Evolutionary conservation across 2,888 invertebrate genomes (phyloP).

Genomic region (Baccha elongata): DNA sequence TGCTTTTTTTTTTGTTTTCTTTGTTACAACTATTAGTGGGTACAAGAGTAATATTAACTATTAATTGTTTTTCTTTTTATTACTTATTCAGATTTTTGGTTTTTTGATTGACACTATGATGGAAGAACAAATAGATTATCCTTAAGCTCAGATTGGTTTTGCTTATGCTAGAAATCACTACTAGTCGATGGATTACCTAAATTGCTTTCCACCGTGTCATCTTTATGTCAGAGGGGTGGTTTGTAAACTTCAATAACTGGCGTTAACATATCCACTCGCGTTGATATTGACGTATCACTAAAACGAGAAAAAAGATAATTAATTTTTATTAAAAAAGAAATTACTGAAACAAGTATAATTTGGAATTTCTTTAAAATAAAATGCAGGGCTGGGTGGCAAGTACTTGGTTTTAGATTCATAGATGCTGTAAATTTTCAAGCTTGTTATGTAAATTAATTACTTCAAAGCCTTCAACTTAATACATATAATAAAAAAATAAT

Average conservation of each 20-base stretch:
- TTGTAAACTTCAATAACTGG: slow-evolving; percentile 83
- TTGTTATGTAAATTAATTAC: no score
- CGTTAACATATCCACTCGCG: slow-evolving; percentile 86
- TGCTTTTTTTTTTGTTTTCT: slow-evolving; percentile 20
- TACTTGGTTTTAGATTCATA: no score
- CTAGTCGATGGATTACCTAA: slow-evolving; percentile 83
- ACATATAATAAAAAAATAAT: no score
- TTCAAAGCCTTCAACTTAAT: no score
- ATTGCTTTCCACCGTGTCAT: slow-evolving; percentile 83
- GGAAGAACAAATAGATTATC: slow-evolving; percentile 83
- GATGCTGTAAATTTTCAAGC: no score
- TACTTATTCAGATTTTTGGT: slow-evolving; percentile 25
- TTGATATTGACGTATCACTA: slow-evolving; percentile 89
- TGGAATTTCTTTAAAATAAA: no score
- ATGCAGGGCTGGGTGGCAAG: no score
- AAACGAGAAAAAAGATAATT: slow-evolving; percentile 76
- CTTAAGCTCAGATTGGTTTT: slow-evolving; percentile 80
- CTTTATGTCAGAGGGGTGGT: slow-evolving; percentile 83
- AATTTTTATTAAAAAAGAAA: not conserved
- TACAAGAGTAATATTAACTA: slow-evolving; percentile 70
- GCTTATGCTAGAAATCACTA: slow-evolving; percentile 82
- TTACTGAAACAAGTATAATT: no score
- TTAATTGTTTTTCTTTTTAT: slow-evolving; percentile 57
- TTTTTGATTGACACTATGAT: slow-evolving; percentile 82
- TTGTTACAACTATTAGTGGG: slow-evolving; percentile 68